Percentiles rank a stretch among this genome's conserved stretches.
These are phyloP conservation scores for Labrus mixtus DNA, from an alignment of 2,113 vertebrate genomes.

Conservation along the genomic window DNA sequence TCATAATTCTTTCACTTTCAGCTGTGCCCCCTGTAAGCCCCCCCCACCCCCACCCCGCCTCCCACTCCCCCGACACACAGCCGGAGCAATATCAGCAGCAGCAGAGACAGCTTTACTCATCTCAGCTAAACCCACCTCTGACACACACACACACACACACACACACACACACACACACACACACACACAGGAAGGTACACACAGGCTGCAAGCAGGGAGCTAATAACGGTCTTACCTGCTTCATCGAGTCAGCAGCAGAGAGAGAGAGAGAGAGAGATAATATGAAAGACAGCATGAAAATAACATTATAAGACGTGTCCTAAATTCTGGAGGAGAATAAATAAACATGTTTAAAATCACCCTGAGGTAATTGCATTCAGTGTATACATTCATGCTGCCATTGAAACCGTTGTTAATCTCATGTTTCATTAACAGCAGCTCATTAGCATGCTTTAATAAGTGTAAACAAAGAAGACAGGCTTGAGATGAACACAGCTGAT, in stretches of 20 bases:
- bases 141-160: constrained; percentile 50
- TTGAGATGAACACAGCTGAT: constrained; percentile 12
- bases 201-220: constrained; percentile 32
- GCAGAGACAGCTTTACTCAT: constrained; percentile 78
- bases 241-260: constrained; percentile 61
- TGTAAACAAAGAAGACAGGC: constrained; percentile 28
- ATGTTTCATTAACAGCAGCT: constrained; percentile 17
- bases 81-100: constrained; percentile 76
- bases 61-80: constrained; percentile 31
- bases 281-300: constrained; percentile 26
- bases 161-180: constrained; percentile 19
- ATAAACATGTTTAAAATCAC: background rate
- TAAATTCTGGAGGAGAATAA: background rate
- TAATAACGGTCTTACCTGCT: constrained; percentile 77
- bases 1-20: constrained; percentile 70
- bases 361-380: constrained; percentile 26
- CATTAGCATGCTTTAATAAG: constrained; percentile 50
- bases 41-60: no score
- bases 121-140: constrained; percentile 69
- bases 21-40: constrained; percentile 43
- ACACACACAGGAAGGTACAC: constrained; percentile 2
- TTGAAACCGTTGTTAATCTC: background rate
- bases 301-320: background rate
- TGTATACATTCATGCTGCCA: background rate
- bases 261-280: constrained; percentile 38